These are phyloP conservation scores for Pleuronectes platessa DNA, from an alignment of 2,113 vertebrate genomes.

Conservation along the genomic window DNA sequence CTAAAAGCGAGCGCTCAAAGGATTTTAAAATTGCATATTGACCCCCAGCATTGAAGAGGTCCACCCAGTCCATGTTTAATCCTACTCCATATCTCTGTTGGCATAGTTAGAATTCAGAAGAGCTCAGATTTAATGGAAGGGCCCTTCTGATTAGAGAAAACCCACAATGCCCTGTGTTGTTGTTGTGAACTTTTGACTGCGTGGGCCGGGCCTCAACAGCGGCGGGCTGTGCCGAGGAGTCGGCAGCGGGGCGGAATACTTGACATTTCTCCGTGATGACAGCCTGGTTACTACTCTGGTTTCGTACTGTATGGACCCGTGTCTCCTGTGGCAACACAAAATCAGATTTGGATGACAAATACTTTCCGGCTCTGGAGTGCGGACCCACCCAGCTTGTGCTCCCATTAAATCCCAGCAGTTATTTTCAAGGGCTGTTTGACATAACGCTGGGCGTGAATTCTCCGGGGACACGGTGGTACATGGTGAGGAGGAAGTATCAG, in stretches of 20 bases:
- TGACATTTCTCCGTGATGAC: conserved; percentile 80
- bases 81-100: conserved; percentile 74
- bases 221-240: conserved; percentile 61
- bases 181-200: conserved; percentile 83
- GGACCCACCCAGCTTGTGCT: conserved; percentile 51
- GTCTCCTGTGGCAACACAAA: conserved; percentile 63
- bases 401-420: conserved; percentile 26
- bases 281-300: conserved; percentile 68
- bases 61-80: conserved; percentile 56
- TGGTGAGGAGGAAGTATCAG: conserved; percentile 14
- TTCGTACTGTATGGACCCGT: conserved; percentile 47
- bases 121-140: conserved; percentile 66
- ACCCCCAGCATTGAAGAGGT: conserved; percentile 64
- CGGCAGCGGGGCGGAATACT: conserved; percentile 78
- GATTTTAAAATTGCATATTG: conserved; percentile 60
- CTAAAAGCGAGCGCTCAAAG: conserved; percentile 45
- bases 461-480: conserved; percentile 2
- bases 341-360: conserved; percentile 71
- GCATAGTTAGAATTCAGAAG: conserved; percentile 76
- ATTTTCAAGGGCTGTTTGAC: conserved; percentile 55
- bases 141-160: conserved; percentile 69
- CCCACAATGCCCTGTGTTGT: conserved; percentile 80
- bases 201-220: conserved; percentile 69
- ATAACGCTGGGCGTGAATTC: conserved; percentile 45
- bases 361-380: conserved; percentile 58